Evolutionary conservation across 2,113 vertebrate species (phyloP), one percentile per base, ranked within the genome.

Genomic region (Ariopsis seemanni): DNA sequence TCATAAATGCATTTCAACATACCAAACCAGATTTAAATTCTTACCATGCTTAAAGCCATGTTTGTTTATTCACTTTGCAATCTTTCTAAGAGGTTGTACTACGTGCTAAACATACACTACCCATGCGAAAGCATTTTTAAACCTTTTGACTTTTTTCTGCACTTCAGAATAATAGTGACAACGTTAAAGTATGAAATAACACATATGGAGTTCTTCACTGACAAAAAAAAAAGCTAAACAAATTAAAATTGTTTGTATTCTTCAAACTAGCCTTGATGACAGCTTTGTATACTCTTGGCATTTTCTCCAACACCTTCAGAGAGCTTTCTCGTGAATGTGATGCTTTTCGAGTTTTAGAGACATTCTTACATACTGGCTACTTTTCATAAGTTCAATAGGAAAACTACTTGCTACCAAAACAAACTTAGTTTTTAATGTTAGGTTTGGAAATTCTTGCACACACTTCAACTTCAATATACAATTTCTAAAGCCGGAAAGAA

Each of bases 1-100:
- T 17, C 53, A 14, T 74, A 15, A 84, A 65, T 84, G n/a, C 57
- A 77, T 82, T 77, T 75, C 69, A 48, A 25, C 57, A 72, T 74
- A 72, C 2, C 27, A 74, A 42, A 34, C 22, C 18, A 25, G 27
- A 71, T 12, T 27, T n/a, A 78, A 50, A 75, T 75, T 50, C 42
- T 25, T 25, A 25, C 42, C 42, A 8, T 22, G 7, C 18, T 48
- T 8, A 11, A 74, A 74, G 71, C 6, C 7, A 75, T 50, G 42
- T 75, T 50, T 9, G 42, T 75, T 50, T 9, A 22, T 22, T 50
- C 20, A 10, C 11, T 75, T 52, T 50, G 10, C 20, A 75, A 50
- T 75, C 10, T 71, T 34, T 42, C 15, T 71, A 7, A 17, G 69
- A 67, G 1, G 8, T 65, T 65, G 57, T 17, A 58, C 17, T 42